A percentile compares a stretch with the other conserved stretches of the same genome.
Conservation (phyloP, 2,888 invertebrate genomes). For the Copidosoma aretas region DNA sequence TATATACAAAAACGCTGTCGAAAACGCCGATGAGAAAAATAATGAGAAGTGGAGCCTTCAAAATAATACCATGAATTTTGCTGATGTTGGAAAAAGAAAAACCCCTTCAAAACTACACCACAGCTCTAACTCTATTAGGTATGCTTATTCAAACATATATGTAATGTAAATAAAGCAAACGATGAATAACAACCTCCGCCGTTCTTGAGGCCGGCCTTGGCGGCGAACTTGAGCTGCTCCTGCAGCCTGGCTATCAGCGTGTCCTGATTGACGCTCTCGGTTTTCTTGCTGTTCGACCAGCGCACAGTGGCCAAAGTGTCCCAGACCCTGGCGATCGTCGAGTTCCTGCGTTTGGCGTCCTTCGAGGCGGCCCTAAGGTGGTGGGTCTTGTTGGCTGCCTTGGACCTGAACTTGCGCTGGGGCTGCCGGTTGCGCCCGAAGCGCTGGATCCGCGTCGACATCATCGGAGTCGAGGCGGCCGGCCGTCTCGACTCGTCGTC, state of each 20-base stretch:
- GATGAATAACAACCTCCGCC: conserved; percentile 5
- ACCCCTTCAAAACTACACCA: too few species aligned
- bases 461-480: neutral
- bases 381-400: conserved; percentile 15
- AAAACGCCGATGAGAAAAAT: too few species aligned
- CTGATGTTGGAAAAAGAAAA: too few species aligned
- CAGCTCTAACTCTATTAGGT: too few species aligned
- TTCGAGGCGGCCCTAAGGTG: conserved; percentile 13
- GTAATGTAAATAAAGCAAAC: too few species aligned
- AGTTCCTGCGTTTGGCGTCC: conserved; percentile 36
- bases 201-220: conserved; percentile 5
- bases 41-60: too few species aligned
- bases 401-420: conserved; percentile 40
- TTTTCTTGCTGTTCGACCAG: conserved; percentile 24
- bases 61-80: too few species aligned
- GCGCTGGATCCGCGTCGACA: neutral
- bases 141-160: too few species aligned
- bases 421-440: conserved; percentile 22
- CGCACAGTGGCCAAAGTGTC: conserved; percentile 52
- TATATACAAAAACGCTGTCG: too few species aligned
- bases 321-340: conserved; percentile 54
- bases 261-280: conserved; percentile 37
- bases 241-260: conserved; percentile 44
- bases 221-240: conserved; percentile 13
- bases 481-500: neutral